Evolutionary conservation across 2,888 invertebrate species (phyloP).

Genomic region (Noctua janthe): DNA sequence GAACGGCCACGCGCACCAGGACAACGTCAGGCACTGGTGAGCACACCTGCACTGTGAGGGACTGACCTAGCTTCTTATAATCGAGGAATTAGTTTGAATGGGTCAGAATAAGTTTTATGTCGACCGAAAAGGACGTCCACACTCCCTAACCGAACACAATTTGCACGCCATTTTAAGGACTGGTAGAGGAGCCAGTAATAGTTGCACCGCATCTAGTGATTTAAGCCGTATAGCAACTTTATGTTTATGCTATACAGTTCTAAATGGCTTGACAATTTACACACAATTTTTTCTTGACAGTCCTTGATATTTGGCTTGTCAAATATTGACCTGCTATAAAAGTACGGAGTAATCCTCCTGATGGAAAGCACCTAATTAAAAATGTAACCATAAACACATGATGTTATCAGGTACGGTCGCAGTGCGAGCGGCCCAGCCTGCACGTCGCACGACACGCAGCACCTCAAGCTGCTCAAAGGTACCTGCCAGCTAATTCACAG

Average conservation of each 20-base stretch:
- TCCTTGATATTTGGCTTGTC: no score
- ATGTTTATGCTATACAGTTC: background rate
- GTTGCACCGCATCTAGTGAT: background rate
- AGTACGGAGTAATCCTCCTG: background rate
- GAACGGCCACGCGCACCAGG: conserved; percentile 85
- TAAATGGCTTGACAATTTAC: background rate
- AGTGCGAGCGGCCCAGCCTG: conserved; percentile 76
- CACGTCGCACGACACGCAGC: conserved; percentile 69
- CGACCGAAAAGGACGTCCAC: background rate
- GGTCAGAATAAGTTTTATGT: no score
- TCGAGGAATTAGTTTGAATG: background rate
- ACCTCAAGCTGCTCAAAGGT: conserved; percentile 78
- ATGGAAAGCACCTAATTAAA: background rate
- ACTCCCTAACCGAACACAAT: background rate
- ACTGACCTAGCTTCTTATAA: no score
- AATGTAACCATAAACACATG: background rate
- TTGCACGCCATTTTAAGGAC: background rate
- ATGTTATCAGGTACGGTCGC: background rate
- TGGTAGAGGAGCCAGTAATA: background rate
- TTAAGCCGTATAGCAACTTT: background rate
- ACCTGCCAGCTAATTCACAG: background rate
- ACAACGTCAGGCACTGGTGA: conserved; percentile 82
- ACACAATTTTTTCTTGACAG: background rate
- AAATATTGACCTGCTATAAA: background rate
- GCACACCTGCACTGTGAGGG: conserved; percentile 26